A percentile compares a stretch with the other conserved stretches of the same genome.
phyloP scores from a whole-genome alignment of 2,888 invertebrate species.

The Amblyteles armatorius region DNA sequence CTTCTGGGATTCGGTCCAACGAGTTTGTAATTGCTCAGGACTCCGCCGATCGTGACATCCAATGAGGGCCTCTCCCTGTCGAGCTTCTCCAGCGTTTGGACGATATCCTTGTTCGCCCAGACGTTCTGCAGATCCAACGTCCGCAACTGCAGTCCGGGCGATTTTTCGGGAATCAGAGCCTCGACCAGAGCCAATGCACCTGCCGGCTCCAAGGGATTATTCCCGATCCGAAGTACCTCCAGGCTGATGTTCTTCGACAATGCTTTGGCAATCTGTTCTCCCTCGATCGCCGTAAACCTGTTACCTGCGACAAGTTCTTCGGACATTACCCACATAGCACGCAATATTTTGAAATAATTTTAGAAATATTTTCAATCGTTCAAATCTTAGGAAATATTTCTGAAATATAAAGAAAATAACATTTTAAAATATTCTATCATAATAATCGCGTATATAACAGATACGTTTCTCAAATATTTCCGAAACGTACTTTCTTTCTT shows the following conservation, averaged over 20 bases:
- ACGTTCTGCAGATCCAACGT: slow-evolving; percentile 85
- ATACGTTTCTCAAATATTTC: no score
- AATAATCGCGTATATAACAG: no score
- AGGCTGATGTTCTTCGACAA: slow-evolving; percentile 84
- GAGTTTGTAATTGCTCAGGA: slow-evolving; percentile 85
- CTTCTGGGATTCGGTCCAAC: slow-evolving; percentile 84
- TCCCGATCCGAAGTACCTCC: slow-evolving; percentile 84
- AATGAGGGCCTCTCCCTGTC: slow-evolving; percentile 74
- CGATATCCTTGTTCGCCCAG: slow-evolving; percentile 84
- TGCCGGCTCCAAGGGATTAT: slow-evolving; percentile 85
- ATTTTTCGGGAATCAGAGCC: slow-evolving; percentile 77
- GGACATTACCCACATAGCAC: background rate
- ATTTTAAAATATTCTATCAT: no score
- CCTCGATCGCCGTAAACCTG: slow-evolving; percentile 77
- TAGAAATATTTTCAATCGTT: no score
- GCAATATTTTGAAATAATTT: background rate
- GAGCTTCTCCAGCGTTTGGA: slow-evolving; percentile 77
- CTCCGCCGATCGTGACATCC: slow-evolving; percentile 83
- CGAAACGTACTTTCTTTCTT: no score
- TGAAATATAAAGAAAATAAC: no score
- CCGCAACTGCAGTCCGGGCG: slow-evolving; percentile 80
- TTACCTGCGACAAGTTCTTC: slow-evolving; percentile 72
- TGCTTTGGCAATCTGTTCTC: slow-evolving; percentile 82
- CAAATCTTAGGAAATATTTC: no score
- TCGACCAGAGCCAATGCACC: slow-evolving; percentile 84